Evolutionary conservation across 2,888 invertebrate genomes (phyloP).

Genomic region (Aricia artaxerxes): DNA sequence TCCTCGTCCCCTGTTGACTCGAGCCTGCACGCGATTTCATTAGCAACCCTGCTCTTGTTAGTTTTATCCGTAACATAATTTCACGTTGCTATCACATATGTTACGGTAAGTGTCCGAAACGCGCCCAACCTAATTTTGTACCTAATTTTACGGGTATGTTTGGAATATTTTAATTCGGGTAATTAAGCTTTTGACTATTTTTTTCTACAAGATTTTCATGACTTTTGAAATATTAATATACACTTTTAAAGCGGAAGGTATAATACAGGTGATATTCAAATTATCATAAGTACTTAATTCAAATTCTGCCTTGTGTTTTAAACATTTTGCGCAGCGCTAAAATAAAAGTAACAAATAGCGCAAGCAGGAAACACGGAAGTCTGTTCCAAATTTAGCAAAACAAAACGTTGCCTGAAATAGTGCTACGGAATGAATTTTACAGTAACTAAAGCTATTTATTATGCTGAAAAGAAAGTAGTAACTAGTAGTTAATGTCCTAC

Average conservation of each 20-base stretch:
- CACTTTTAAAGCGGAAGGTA: too few relatives aligned
- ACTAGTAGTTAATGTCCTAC: neutral
- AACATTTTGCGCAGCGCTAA: neutral
- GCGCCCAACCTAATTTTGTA: neutral
- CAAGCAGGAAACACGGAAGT: conserved; percentile 13
- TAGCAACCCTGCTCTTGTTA: conserved; percentile 27
- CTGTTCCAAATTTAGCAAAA: conserved; percentile 15
- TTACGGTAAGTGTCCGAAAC: conserved; percentile 11
- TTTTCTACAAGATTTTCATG: neutral
- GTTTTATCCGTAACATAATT: conserved; percentile 18
- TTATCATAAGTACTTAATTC: neutral
- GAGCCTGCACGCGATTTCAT: conserved; percentile 25
- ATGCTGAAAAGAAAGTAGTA: neutral
- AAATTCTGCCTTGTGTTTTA: neutral
- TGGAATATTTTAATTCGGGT: neutral
- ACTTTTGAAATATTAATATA: neutral
- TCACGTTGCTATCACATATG: conserved; percentile 10
- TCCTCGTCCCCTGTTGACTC: conserved; percentile 1
- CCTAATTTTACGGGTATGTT: conserved; percentile 7
- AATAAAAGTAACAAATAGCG: conserved; percentile 6
- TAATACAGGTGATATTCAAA: neutral
- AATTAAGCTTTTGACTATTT: neutral
- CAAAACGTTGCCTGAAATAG: conserved; percentile 1
- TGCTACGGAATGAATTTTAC: conserved; percentile 12
- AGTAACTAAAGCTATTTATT: neutral